phyloP scores from a whole-genome alignment of 2,113 vertebrate genomes.

The Dicentrarchus labrax region DNA sequence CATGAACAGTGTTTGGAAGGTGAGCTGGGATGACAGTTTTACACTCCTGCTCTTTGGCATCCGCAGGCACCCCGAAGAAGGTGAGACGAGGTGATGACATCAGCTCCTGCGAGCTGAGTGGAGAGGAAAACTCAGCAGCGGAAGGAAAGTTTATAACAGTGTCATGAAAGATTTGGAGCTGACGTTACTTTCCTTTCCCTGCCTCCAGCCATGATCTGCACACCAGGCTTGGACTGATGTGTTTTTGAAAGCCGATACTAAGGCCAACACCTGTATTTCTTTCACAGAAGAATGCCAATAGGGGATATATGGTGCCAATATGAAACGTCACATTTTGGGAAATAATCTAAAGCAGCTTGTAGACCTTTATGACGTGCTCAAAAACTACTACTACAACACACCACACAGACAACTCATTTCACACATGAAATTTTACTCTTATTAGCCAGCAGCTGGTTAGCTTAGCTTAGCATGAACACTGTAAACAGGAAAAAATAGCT shows the following conservation, averaged over 20 bases:
- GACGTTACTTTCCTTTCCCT: slow-evolving; percentile 49
- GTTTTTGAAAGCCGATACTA: slow-evolving; percentile 22
- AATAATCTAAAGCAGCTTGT: not conserved
- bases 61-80: not conserved
- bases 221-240: not conserved
- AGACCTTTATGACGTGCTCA: not conserved
- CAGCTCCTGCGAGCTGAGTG: slow-evolving; percentile 33
- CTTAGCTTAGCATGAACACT: no score
- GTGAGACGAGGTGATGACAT: slow-evolving; percentile 56
- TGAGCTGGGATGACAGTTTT: slow-evolving; percentile 34
- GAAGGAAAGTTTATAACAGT: slow-evolving; percentile 43
- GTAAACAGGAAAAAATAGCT: no score
- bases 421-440: not conserved
- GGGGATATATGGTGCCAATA: not conserved
- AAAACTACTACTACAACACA: not conserved
- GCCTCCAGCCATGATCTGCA: slow-evolving; percentile 48
- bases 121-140: slow-evolving; percentile 37
- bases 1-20: not conserved
- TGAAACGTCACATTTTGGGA: not conserved
- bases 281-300: not conserved
- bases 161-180: slow-evolving; percentile 48
- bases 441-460: no score
- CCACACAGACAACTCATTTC: not conserved
- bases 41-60: not conserved
- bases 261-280: not conserved